Conservation (phyloP, 2,797 vertebrate genomes). For the Acanthornis magna region DNA sequence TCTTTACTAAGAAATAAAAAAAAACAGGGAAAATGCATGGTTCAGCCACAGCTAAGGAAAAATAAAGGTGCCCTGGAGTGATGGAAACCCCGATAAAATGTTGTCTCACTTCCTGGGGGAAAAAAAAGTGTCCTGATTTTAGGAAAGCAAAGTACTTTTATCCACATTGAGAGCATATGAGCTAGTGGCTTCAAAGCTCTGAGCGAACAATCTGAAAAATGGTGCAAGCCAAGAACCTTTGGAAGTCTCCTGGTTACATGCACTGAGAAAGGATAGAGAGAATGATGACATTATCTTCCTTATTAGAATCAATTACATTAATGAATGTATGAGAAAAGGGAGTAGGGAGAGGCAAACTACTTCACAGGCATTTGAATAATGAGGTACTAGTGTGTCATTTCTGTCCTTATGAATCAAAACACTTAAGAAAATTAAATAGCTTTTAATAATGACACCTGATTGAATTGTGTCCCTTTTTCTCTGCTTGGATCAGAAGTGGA, state of each 20-base stretch:
- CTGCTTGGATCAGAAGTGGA: neutral
- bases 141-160: neutral
- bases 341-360: neutral
- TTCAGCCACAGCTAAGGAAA: neutral
- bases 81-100: neutral
- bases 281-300: neutral
- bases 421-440: conserved; percentile 52
- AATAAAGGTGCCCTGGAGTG: neutral
- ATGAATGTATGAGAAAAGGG: neutral
- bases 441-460: neutral
- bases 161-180: neutral
- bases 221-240: neutral
- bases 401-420: conserved; percentile 1
- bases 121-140: neutral
- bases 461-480: neutral
- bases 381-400: neutral
- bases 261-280: neutral
- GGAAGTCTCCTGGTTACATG: neutral
- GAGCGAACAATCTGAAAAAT: neutral
- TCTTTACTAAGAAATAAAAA: neutral
- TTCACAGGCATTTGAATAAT: neutral
- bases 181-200: neutral
- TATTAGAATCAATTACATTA: conserved; percentile 14
- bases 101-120: neutral
- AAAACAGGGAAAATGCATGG: neutral